Evolutionary conservation across 2,113 vertebrate species (phyloP).

Genomic region (Triplophysa siluroides): DNA sequence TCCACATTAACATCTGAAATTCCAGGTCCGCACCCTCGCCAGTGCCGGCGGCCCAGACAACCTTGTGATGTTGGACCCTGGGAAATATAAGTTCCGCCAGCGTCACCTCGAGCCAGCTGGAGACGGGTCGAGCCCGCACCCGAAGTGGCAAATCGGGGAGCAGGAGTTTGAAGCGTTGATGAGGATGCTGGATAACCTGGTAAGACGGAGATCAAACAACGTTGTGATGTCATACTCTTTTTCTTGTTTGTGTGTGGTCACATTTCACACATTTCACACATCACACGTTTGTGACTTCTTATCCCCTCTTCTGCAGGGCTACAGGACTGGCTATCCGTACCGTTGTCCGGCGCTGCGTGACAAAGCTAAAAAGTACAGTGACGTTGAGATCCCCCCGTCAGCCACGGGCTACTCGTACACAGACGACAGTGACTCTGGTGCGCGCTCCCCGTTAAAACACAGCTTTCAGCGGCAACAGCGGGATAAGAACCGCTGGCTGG

Average conservation of each 20-base stretch:
- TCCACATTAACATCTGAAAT: constrained; percentile 16
- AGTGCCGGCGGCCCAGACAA: constrained; percentile 97
- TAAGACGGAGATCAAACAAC: constrained; percentile 62
- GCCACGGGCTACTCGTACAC: constrained; percentile 88
- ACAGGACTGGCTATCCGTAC: constrained; percentile 96
- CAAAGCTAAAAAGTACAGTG: constrained; percentile 95
- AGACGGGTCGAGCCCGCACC: constrained; percentile 78
- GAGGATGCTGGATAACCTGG: constrained; percentile 99
- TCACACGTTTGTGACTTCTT: no score
- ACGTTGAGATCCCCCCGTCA: constrained; percentile 87
- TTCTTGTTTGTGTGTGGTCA: neutral
- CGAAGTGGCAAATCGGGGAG: constrained; percentile 93
- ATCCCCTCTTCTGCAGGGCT: constrained; percentile 77
- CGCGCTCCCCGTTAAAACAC: constrained; percentile 97
- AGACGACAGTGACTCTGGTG: constrained; percentile 92
- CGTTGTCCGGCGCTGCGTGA: constrained; percentile 95
- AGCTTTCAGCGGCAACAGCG: constrained; percentile 99
- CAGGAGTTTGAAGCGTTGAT: constrained; percentile 98
- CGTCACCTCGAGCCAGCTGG: constrained; percentile 80
- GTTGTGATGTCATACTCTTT: neutral
- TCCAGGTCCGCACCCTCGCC: constrained; percentile 92
- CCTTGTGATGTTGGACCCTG: constrained; percentile 90
- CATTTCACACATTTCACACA: no score
- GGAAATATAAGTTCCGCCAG: constrained; percentile 89
- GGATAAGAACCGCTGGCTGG: constrained; percentile 97